Evolutionary conservation across 1,140 invertebrate genomes (phyloP).

Genomic region (Palaemon carinicauda): DNA sequence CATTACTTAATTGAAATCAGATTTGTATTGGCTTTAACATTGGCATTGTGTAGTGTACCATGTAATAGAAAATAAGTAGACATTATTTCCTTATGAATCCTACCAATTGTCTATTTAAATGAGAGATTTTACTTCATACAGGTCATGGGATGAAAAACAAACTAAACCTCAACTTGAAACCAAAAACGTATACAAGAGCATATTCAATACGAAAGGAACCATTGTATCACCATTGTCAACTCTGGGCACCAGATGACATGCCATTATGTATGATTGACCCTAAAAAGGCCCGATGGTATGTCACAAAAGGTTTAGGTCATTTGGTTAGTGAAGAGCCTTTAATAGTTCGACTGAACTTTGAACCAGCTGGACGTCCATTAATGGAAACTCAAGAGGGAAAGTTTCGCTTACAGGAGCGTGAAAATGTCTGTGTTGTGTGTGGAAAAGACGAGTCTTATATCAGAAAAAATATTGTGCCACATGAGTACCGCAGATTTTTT

Average conservation of each 20-base stretch:
- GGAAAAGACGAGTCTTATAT: slow-evolving; percentile 76
- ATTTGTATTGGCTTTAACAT: no score
- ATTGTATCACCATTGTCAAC: slow-evolving; percentile 82
- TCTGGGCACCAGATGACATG: slow-evolving; percentile 82
- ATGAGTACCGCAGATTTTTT: slow-evolving; percentile 85
- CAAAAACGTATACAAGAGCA: slow-evolving; percentile 72
- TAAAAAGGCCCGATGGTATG: slow-evolving; percentile 83
- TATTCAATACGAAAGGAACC: slow-evolving; percentile 71
- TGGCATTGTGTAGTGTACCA: no score
- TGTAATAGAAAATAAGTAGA: no score
- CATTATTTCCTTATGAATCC: no score
- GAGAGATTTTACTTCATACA: no score
- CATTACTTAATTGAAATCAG: no score
- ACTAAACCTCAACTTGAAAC: background rate
- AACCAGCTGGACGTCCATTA: slow-evolving; percentile 78
- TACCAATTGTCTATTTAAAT: no score
- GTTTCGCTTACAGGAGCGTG: slow-evolving; percentile 68
- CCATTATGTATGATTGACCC: slow-evolving; percentile 80
- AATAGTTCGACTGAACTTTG: slow-evolving; percentile 80
- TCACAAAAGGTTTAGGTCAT: slow-evolving; percentile 72
- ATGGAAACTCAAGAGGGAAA: slow-evolving; percentile 71
- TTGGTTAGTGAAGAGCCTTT: slow-evolving; percentile 74
- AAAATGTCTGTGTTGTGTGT: slow-evolving; percentile 86
- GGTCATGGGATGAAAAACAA: no score
- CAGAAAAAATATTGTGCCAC: slow-evolving; percentile 83